Percentiles rank a stretch among this genome's conserved stretches.
phyloP scores from a whole-genome alignment of 2,888 invertebrate genomes.

The Dugesia japonica region DNA sequence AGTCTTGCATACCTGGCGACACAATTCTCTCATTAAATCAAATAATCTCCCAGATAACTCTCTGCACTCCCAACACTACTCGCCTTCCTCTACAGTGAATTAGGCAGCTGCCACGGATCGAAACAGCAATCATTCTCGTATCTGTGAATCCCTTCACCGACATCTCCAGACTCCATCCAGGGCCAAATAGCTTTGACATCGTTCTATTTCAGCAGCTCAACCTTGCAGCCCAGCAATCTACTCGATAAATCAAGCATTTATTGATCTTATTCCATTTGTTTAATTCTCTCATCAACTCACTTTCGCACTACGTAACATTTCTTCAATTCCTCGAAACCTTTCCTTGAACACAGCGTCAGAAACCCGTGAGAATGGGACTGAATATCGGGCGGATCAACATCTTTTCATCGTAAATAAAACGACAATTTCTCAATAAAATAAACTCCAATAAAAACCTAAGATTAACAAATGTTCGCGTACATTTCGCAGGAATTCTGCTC shows the following conservation, averaged over 20 bases:
- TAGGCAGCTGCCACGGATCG: conserved; percentile 68
- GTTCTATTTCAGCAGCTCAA: conserved; percentile 57
- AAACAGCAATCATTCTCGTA: conserved; percentile 80
- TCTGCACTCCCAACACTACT: conserved; percentile 60
- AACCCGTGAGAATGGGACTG: conserved; percentile 71
- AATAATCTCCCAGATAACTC: conserved; percentile 61
- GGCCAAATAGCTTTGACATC: conserved; percentile 65
- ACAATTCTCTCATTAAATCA: conserved; percentile 42
- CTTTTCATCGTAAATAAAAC: no score
- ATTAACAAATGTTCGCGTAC: conserved; percentile 51
- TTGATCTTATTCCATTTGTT: no score
- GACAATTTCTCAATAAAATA: conserved; percentile 39
- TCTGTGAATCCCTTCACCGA: conserved; percentile 64
- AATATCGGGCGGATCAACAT: conserved; percentile 47
- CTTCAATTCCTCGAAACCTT: conserved; percentile 36
- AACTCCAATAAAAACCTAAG: conserved; percentile 50
- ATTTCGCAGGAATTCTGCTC: conserved; percentile 71
- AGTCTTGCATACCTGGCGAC: not conserved
- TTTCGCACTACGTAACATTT: conserved; percentile 14
- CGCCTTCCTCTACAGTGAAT: conserved; percentile 62
- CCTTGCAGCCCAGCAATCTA: conserved; percentile 61
- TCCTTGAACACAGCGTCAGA: conserved; percentile 64
- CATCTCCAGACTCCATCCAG: conserved; percentile 69
- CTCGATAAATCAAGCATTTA: no score
- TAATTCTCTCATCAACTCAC: no score